Base-by-base conservation (phyloP, 2,113 vertebrate species). In the Motacilla alba region DNA sequence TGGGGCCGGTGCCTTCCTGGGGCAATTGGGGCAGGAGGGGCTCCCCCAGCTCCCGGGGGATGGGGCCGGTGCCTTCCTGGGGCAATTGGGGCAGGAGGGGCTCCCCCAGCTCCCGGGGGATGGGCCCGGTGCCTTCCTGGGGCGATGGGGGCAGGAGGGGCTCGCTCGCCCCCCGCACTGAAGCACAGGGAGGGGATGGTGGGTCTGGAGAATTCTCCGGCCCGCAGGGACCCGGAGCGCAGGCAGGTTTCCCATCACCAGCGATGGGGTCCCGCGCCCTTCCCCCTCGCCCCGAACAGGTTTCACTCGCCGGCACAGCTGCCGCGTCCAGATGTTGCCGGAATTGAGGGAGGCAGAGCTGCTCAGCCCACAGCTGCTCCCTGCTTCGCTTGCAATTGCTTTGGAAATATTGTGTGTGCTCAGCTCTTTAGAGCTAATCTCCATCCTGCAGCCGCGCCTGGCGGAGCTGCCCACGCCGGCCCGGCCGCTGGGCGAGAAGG, bases 291-390 rank as follows among this genome's bases (percentile, higher is more conserved):
- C 87, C 87, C 10, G 4, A 72, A 75, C 94, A 93, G 95, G 87
- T 97, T 96, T 96, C 49, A 0, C 70, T 94, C 7, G 2, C 83
- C 30, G 23, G 87, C 95, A 33, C 96, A 97, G 93, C 96, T 96
- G 96, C 91, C 13, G 5, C 39, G 0, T 78, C 96, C 96, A 96
- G 96, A 96, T 97, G 96, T 96, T 94, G 83, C 66, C 13, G 33
- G 68, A 39, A 72, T 27, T 64, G 93, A 62, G 64, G 91, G 70
- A 95, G 79, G 85, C 55, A 88, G 72, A 68, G 82, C 86, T 83
- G 91, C 75, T 96, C 94, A 95, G 94, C 93, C 93, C 87, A 53
- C 96, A 97, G 95, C 90, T 97, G 96, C 91, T 96, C 93, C 41
- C 83, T 81, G 91, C 94, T 96, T 93, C 2, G 49, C 90, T 96